phyloP scores from a whole-genome alignment of 2,888 invertebrate genomes.

The Athrips mouffetella region DNA sequence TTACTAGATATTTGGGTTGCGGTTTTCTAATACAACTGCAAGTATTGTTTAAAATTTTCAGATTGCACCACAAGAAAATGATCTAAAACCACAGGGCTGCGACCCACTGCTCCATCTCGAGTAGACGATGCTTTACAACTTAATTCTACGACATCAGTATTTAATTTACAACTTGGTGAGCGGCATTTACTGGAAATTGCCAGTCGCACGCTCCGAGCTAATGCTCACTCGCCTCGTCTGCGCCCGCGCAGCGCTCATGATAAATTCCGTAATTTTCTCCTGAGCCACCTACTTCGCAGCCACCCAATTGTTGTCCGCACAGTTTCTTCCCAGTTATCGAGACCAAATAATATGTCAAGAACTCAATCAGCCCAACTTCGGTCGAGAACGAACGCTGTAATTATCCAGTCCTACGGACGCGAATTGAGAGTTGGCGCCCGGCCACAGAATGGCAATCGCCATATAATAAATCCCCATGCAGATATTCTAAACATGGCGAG shows the following conservation, averaged over 20 bases:
- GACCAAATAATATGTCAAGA: constrained; percentile 58
- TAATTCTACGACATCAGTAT: constrained; percentile 60
- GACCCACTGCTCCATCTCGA: constrained; percentile 32
- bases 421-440: constrained; percentile 56
- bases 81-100: constrained; percentile 36
- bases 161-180: constrained; percentile 54
- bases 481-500: constrained; percentile 29
- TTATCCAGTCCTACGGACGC: constrained; percentile 69
- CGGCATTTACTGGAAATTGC: constrained; percentile 54
- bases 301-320: constrained; percentile 21
- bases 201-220: constrained; percentile 32
- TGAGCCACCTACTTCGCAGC: constrained; percentile 29
- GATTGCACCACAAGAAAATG: constrained; percentile 29
- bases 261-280: constrained; percentile 40
- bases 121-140: constrained; percentile 42
- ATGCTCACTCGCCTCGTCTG: constrained; percentile 30
- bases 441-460: constrained; percentile 31
- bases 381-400: constrained; percentile 49
- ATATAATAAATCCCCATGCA: constrained; percentile 33
- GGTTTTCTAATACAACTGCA: constrained; percentile 23
- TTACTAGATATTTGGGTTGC: constrained; percentile 8
- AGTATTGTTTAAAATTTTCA: constrained; percentile 25
- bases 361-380: constrained; percentile 61
- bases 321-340: constrained; percentile 15
- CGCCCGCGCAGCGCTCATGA: constrained; percentile 24